Evolutionary conservation across 2,888 invertebrate genomes (phyloP), one percentile per base, ranked within the genome.

Genomic region (Epiblema foenella): DNA sequence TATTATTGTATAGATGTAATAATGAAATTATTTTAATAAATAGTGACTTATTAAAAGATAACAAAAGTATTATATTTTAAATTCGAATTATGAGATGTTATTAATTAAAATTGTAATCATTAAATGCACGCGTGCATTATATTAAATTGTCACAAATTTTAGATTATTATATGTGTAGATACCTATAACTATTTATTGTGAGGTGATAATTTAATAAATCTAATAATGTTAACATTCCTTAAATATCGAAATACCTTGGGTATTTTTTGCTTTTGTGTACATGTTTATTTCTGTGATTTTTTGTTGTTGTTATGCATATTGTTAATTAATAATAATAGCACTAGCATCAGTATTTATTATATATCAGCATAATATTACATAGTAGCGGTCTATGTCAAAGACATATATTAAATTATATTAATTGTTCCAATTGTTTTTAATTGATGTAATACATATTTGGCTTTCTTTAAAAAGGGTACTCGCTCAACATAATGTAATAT

Each of bases 1-100:
- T 77, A 75, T 74, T 82, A 79, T 33, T 33, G 33, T 84, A 84
- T 84, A 81, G 77, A 75, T 73, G 69, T 72, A 76, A 75, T 42
- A 58, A 73, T 60, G 58, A 54, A 67, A 58, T 65, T 69, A 67
- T 74, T 71, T 62, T 68, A 73, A 68, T 42, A 39, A 60, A 66
- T 57, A 46, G 58, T 68, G 63, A 68, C 57, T 63, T 63, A 63
- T 59, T 51, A 64, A 56, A n/a, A 39, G 62, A 58, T 73, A 58
- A 58, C 29, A 68, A 70, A 66, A 73, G 74, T 75, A 74, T 74
- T 75, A 74, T 52, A 69, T 51, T 67, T 51, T 65, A 71, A 73
- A 70, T 73, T 62, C 56, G 72, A 73, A 70, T 72, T 68, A 70
- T 72, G 42, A 66, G 54, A 57, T 60, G 39, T 57, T 67, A 60